Evolutionary conservation across 2,113 vertebrate species (phyloP).

Genomic region (Toxotes chatareus): DNA sequence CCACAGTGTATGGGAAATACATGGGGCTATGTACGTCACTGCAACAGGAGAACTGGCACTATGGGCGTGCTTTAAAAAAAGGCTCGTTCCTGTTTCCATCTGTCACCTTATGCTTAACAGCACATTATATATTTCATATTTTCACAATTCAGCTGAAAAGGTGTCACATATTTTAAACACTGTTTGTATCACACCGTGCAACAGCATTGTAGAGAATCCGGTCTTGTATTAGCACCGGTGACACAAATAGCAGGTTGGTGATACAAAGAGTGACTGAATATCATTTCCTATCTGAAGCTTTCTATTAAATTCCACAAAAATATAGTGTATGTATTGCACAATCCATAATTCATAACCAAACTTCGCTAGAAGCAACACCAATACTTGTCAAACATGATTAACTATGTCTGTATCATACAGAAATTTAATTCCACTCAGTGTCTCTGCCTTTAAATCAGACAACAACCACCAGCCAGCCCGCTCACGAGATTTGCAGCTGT

Average conservation of each 20-base stretch:
- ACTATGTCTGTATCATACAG: constrained; percentile 59
- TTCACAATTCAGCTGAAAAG: constrained; percentile 33
- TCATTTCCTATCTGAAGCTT: constrained; percentile 49
- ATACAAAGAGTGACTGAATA: constrained; percentile 20
- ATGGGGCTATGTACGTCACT: constrained; percentile 74
- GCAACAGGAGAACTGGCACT: constrained; percentile 65
- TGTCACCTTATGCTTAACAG: constrained; percentile 63
- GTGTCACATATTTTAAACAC: constrained; percentile 35
- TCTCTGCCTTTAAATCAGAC: constrained; percentile 62
- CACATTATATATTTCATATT: constrained; percentile 47
- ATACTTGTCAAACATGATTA: constrained; percentile 74
- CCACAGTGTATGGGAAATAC: constrained; percentile 67
- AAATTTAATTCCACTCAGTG: constrained; percentile 63
- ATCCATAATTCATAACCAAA: constrained; percentile 66
- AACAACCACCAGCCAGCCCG: constrained; percentile 29
- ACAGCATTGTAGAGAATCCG: constrained; percentile 25
- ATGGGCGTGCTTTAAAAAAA: constrained; percentile 47
- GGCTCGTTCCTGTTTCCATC: constrained; percentile 69
- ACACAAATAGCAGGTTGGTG: constrained; percentile 13
- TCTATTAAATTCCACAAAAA: constrained; percentile 53
- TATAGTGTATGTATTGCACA: constrained; percentile 29
- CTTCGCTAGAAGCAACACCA: constrained; percentile 55
- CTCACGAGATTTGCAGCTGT: constrained; percentile 40
- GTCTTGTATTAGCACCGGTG: constrained; percentile 10
- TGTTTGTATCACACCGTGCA: constrained; percentile 37